These are phyloP conservation scores for Pangasius sanitwongsei DNA, from an alignment of 2,797 vertebrate species.

Conservation along the genomic window DNA sequence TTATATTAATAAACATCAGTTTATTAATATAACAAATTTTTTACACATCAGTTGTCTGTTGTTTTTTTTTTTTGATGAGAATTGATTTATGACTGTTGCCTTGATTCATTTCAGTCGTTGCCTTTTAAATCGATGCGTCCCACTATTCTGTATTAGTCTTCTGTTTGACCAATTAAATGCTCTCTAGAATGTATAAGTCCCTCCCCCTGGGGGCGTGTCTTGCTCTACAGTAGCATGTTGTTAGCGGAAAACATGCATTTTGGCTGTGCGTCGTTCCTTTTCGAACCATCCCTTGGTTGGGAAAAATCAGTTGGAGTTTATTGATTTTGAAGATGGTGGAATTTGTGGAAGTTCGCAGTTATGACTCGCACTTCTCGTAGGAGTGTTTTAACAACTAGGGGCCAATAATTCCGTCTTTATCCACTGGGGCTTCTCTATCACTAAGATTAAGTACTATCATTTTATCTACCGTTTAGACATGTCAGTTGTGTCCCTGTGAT, in stretches of 20 bases:
- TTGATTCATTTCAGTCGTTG: neutral
- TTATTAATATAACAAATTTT: too few relatives aligned
- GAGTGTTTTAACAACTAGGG: neutral
- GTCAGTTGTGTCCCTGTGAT: neutral
- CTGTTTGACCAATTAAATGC: neutral
- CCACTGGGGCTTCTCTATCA: neutral
- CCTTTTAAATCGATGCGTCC: neutral
- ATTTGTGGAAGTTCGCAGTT: neutral
- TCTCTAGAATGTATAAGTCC: too few relatives aligned
- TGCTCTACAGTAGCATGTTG: neutral
- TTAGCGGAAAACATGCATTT: neutral
- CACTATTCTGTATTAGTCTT: neutral
- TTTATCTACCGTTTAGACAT: neutral
- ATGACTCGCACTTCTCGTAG: neutral
- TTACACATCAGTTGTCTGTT: neutral
- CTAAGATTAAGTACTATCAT: neutral
- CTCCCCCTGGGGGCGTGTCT: neutral
- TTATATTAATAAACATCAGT: too few relatives aligned
- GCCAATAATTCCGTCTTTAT: neutral
- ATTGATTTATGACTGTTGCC: neutral
- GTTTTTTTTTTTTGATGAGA: neutral
- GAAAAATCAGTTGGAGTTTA: neutral
- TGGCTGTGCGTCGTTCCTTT: neutral
- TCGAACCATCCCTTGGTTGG: neutral
- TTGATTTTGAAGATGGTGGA: neutral